Evolutionary conservation across 2,113 vertebrate genomes (phyloP), one percentile per base, ranked within the genome.

Genomic region (Paraplagusia blochii): DNA sequence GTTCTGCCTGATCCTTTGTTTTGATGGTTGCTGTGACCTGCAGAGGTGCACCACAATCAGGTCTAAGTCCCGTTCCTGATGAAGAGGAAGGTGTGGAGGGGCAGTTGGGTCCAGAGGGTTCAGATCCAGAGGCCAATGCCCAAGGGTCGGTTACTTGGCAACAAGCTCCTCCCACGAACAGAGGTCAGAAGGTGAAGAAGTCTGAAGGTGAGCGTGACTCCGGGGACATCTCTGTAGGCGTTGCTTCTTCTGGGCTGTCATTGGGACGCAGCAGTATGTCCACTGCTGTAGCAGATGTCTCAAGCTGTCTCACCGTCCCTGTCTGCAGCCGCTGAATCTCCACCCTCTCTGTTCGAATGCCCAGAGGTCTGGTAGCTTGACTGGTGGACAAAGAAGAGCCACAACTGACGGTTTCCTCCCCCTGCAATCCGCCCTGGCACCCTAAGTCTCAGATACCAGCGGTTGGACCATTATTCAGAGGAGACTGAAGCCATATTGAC

Each of bases 101-200:
- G 9, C 46, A 49, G 53, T 66, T 70, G 1, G 79, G 69, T 71
- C 77, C 84, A 1, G 92, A 90, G 53, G 84, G 87, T 6, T 43
- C 43, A 8, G 90, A 90, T 63, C 87, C 80, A 15, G 64, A 40
- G 1, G 56, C 54, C 7, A 44, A 81, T 4, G 58, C 56, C 1
- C 90, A 88, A 5, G 87, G 72, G 11, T 75, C 74, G 0, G 52
- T 79, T 58, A 7, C 81, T 76, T 66, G 86, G 85, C 78, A 84
- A 57, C 90, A 90, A 1, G 44, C 90, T 1, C 34, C 88, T 8
- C 65, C 86, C 13, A 85, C 74, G 85, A 14, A 85, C 65, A 93
- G 85, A 80, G 69, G 85, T 77, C 94, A 91, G 76, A 95, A 92
- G 66, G 84, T 90, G 66, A 90, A 90, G 53, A 92, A 93, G 82